A percentile compares a stretch with the other conserved stretches of the same genome.
Evolutionary conservation across 2,113 vertebrate species (phyloP).

Genomic region (Megaceryle torquata): DNA sequence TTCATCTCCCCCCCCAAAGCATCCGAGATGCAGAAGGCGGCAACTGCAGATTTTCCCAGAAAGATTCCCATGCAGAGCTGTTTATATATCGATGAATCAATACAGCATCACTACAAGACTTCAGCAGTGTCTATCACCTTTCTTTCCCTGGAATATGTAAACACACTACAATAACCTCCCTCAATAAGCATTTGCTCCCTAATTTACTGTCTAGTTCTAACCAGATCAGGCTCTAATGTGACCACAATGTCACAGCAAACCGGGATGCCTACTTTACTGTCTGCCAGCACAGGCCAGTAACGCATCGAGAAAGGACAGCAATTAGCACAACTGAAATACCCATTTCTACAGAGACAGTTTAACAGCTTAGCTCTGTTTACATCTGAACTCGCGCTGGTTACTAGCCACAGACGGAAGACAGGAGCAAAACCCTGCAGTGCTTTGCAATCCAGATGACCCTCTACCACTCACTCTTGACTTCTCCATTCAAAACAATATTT

Average conservation of each 20-base stretch:
- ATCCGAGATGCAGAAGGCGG: not conserved
- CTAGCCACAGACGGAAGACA: not conserved
- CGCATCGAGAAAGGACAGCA: not conserved
- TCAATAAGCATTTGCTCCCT: not conserved
- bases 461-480: not conserved
- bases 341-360: not conserved
- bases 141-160: not conserved
- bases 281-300: not conserved
- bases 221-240: not conserved
- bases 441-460: not conserved
- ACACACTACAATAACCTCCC: not conserved
- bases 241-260: slow-evolving; percentile 11
- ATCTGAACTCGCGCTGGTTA: not conserved
- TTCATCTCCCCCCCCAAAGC: not conserved
- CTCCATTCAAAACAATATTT: not conserved
- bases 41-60: not conserved
- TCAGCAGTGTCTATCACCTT: not conserved
- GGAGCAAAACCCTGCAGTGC: not conserved
- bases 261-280: not conserved
- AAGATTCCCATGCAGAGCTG: not conserved
- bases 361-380: not conserved
- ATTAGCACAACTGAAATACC: not conserved
- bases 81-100: not conserved
- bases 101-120: not conserved
- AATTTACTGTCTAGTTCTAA: not conserved